Conservation (phyloP, 2,797 vertebrate genomes). For the Smutsia temminckii region DNA sequence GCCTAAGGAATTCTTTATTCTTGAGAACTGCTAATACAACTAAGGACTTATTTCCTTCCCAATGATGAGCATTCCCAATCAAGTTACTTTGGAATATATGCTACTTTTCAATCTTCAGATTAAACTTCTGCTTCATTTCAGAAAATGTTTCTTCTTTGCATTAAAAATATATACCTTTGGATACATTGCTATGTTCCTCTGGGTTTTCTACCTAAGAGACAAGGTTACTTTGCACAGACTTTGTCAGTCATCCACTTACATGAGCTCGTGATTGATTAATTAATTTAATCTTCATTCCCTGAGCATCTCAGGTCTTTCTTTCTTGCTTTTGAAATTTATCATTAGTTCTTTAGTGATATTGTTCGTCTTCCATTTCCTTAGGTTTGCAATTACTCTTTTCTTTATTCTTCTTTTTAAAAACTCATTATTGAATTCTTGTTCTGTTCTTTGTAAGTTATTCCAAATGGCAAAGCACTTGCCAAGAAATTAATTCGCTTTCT, state of each 20-base stretch:
- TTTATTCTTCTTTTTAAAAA: not conserved
- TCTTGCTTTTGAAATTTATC: conserved; percentile 20
- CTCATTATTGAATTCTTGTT: conserved; percentile 26
- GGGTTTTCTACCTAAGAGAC: not conserved
- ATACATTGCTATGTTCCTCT: not conserved
- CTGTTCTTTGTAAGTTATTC: not conserved
- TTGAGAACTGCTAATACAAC: not conserved
- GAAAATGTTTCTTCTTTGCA: not conserved
- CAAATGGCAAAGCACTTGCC: not conserved
- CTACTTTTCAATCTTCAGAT: not conserved
- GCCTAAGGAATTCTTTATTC: not conserved
- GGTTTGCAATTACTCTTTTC: not conserved
- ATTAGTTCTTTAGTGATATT: not conserved
- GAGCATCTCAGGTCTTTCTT: not conserved
- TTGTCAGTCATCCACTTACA: not conserved
- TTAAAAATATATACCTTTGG: not conserved
- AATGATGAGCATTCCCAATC: not conserved
- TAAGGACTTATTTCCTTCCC: not conserved
- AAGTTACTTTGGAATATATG: not conserved
- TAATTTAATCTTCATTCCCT: not conserved
- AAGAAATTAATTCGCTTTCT: conserved; percentile 3
- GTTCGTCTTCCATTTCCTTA: not conserved
- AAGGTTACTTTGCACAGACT: not conserved
- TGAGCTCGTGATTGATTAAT: not conserved
- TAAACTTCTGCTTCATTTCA: not conserved